A percentile compares a stretch with the other conserved stretches of the same genome.
Conservation (phyloP, 2,888 invertebrate genomes). For the Drosophila mimetica region DNA sequence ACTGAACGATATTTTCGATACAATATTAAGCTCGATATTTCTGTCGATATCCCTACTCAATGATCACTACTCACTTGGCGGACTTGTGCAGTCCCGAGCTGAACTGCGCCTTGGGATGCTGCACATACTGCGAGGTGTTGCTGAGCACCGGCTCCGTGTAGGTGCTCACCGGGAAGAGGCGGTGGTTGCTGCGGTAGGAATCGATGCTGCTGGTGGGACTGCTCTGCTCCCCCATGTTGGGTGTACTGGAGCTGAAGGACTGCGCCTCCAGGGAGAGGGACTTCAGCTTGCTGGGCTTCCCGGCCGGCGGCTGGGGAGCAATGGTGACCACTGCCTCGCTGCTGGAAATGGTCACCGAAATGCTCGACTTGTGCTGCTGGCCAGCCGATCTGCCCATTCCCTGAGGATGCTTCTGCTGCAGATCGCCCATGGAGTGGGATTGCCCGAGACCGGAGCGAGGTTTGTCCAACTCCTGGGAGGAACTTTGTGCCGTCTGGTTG, state of each 20-base stretch:
- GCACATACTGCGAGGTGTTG: conserved; percentile 82
- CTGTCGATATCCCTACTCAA: too few relatives aligned
- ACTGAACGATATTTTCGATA: too few relatives aligned
- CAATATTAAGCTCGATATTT: too few relatives aligned
- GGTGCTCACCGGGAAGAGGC: conserved; percentile 89
- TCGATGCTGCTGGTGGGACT: conserved; percentile 42
- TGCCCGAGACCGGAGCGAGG: conserved; percentile 49
- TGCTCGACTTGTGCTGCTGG: conserved; percentile 79
- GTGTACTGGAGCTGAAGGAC: conserved; percentile 64
- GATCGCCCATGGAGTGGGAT: conserved; percentile 71
- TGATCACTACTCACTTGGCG: conserved; percentile 56
- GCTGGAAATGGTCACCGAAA: conserved; percentile 81
- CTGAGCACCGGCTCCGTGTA: conserved; percentile 86
- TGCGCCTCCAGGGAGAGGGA: conserved; percentile 50
- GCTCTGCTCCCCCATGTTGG: conserved; percentile 52
- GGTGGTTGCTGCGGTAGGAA: conserved; percentile 84
- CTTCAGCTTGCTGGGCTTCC: conserved; percentile 59
- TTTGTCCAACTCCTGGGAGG: conserved; percentile 62
- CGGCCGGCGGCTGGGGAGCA: conserved; percentile 64
- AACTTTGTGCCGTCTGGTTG: conserved; percentile 63
- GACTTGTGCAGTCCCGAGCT: conserved; percentile 80
- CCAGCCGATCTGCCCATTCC: conserved; percentile 46
- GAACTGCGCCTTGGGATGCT: conserved; percentile 82
- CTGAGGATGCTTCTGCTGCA: conserved; percentile 52
- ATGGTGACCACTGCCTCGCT: conserved; percentile 75